Evolutionary conservation across 2,797 vertebrate species (phyloP), one percentile per base, ranked within the genome.

Genomic region (Epinephelus coioides): DNA sequence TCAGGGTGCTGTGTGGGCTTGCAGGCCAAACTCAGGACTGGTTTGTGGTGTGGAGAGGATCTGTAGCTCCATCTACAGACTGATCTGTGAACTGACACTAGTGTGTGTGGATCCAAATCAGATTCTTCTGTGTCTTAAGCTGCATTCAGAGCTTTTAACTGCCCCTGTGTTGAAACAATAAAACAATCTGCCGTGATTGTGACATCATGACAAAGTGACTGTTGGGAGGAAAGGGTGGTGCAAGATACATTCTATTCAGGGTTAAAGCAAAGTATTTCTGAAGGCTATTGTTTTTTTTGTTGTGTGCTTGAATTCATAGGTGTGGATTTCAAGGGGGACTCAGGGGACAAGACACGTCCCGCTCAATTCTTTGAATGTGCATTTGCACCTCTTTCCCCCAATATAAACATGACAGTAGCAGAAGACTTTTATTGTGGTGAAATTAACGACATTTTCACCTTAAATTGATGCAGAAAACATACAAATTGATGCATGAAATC

Each of bases 21-120:
- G 12, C 23, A 50, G 14, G 51, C 19, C 47, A 34, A 23, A 25
- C 46, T 15, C 18, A 18, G 25, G 1, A 2, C n/a, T 21, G 17
- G 2, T 25, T 47, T 27, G 38, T 34, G 1, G 57, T 55, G 23
- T 68, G 18, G 68, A 30, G 44, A 75, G 38, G 47, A 34, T 46
- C 47, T 77, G 11, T 60, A 72, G 67, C 90, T 50, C 91, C 88
- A 92, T 86, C 90, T 92, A 53, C 81, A 75, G 91, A 87, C 65
- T 1, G 30, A 38, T 25, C 7, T 46, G 6, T 56, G 64, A 70
- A 84, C 50, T 63, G 21, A 38, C 62, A 51, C 23, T 4, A 43
- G 27, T 40, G 15, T 65, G 40, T 43, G 14, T 23, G 30, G 53
- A 18, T 53, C 23, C 25, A 18, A 43, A 62, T 53, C 34, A 38